These are phyloP conservation scores for Poeciliopsis presidionis DNA, from an alignment of 2,797 vertebrate species.

Conservation along the genomic window DNA sequence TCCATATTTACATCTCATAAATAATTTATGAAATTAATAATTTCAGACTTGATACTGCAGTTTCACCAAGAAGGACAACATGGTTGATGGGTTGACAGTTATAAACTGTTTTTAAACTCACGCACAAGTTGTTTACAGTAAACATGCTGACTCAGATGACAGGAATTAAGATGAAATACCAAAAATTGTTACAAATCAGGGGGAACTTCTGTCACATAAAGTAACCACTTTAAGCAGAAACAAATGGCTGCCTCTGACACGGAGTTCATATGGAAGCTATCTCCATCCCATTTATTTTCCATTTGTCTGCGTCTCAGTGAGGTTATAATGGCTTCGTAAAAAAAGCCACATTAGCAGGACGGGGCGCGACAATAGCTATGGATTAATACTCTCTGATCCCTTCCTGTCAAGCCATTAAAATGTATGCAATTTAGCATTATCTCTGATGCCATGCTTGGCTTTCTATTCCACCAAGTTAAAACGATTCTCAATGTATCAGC, in stretches of 20 bases:
- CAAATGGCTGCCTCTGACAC: conserved; percentile 1
- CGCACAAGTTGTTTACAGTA: background rate
- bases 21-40: background rate
- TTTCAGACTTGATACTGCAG: background rate
- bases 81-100: background rate
- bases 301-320: conserved; percentile 57
- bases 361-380: conserved; percentile 57
- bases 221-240: background rate
- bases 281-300: conserved; percentile 60
- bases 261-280: conserved; percentile 36
- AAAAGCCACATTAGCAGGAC: conserved; percentile 69
- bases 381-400: conserved; percentile 74
- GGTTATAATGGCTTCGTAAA: conserved; percentile 63
- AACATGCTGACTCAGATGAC: background rate
- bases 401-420: conserved; percentile 74
- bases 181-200: background rate
- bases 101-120: background rate
- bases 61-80: background rate
- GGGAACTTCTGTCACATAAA: background rate
- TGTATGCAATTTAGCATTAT: conserved; percentile 72
- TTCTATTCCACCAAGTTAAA: conserved; percentile 51
- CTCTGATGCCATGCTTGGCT: conserved; percentile 50
- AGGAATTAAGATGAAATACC: background rate
- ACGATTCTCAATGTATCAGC: conserved; percentile 62
- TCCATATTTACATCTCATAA: background rate